Evolutionary conservation across 1,140 invertebrate species (phyloP).

Genomic region (Trachymyrmex cornetzi): DNA sequence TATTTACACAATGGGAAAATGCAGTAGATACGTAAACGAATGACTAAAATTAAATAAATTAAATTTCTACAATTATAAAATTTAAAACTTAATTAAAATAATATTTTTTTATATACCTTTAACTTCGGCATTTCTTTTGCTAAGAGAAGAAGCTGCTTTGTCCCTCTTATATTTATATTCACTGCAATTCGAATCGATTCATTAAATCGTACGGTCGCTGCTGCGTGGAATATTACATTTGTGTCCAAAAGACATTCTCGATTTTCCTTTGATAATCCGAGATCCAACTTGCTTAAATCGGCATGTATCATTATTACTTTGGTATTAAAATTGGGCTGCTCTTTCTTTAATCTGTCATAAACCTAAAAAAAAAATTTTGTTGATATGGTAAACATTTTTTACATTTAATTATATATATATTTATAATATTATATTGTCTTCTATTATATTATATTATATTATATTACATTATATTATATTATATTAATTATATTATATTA

Average conservation of each 20-base stretch:
- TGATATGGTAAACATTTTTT: background rate
- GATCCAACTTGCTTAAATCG: slow-evolving; percentile 87
- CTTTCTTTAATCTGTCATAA: slow-evolving; percentile 85
- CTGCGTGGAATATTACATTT: slow-evolving; percentile 94
- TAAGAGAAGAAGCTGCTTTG: slow-evolving; percentile 88
- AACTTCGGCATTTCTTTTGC: slow-evolving; percentile 89
- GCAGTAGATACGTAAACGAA: slow-evolving; percentile 89
- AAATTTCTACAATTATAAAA: slow-evolving; percentile 54
- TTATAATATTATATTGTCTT: background rate
- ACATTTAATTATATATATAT: background rate
- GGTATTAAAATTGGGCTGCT: slow-evolving; percentile 82
- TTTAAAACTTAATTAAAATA: background rate
- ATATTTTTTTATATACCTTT: slow-evolving; percentile 86
- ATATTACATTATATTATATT: background rate
- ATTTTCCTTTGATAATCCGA: slow-evolving; percentile 88
- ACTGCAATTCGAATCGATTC: slow-evolving; percentile 90
- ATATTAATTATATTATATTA: background rate
- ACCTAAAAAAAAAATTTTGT: slow-evolving; percentile 80
- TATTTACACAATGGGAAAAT: slow-evolving; percentile 89
- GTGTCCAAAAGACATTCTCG: slow-evolving; percentile 85
- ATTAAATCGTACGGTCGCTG: slow-evolving; percentile 96
- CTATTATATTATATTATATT: background rate
- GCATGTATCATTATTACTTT: slow-evolving; percentile 89
- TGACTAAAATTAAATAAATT: slow-evolving; percentile 69
- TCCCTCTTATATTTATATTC: slow-evolving; percentile 89